Base-by-base conservation (phyloP, 2,113 vertebrate genomes). In the Alosa alosa region DNA sequence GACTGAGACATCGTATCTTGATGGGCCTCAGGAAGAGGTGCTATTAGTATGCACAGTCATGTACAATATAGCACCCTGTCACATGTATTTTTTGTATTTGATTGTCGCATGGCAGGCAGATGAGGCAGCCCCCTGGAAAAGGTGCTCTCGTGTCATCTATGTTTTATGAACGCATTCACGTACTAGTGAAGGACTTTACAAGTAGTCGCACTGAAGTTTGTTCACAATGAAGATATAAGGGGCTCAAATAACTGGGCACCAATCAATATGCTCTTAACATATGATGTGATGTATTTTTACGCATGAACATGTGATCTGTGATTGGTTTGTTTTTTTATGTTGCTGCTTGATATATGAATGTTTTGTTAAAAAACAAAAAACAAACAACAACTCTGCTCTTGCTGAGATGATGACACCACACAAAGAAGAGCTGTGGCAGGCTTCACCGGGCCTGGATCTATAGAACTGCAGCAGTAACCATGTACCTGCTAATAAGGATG, bases 401-500 rank as follows among this genome's bases (percentile, higher is more conserved):
- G 18, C 55, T 22, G 55, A 60, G 18, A 22, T 60, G 18, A 22
- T 49, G 47, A 49, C 47, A 49, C 47, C 47, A 49, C 47, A 13
- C 47, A 49, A 13, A 49, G 9, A 49, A 8, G 47, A 49, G 47
- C 47, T 31, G 31, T 72, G 64, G n/a, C n/a, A 31, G 22, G n/a
- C 64, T 7, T 6, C 25, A 9, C n/a, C 8, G 64, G 64, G 64
- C n/a, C n/a, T 5, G 5, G 7, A 72, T 72, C 17, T 72, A 15
- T 11, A 18, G 55, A 57, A 22, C 55, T 1, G 52, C 55, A 15
- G 9, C 55, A 10, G 22, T 68, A 83, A 64, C 84, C 49, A 25
- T n/a, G 4, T 36, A 15, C 81, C 86, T 86, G 83, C 83, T 57
- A 50, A 84, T 57, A 82, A 86, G 89, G 84, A 82, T 83, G 82